Percentiles rank a stretch among this genome's conserved stretches.
Conservation (phyloP, 2,888 invertebrate species). For the Eumacrocentrus americanus region DNA sequence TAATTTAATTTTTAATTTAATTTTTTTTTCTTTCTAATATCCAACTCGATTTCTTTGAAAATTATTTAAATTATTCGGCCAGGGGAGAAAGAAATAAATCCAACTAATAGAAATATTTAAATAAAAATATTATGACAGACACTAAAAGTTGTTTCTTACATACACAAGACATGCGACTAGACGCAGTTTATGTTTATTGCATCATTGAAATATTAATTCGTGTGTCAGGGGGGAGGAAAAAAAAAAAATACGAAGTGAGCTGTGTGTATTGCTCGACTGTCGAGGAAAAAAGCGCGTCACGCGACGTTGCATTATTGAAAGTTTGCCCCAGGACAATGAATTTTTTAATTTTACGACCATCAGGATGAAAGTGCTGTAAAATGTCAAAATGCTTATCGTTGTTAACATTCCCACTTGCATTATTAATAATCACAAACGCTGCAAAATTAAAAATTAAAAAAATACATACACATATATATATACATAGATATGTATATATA, state of each 20-base stretch:
- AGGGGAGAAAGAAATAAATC: not conserved
- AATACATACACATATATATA: too few relatives aligned
- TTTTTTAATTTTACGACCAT: constrained; percentile 45
- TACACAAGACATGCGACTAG: constrained; percentile 11
- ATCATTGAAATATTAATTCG: constrained; percentile 27
- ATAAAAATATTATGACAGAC: constrained; percentile 1
- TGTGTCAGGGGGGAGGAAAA: constrained; percentile 13
- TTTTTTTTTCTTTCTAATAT: not conserved
- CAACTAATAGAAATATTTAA: constrained; percentile 1
- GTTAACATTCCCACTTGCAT: constrained; percentile 30
- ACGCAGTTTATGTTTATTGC: constrained; percentile 22
- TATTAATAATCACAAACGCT: constrained; percentile 25
- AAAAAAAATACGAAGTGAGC: too few relatives aligned
- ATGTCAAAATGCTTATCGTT: constrained; percentile 36
- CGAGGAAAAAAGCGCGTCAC: constrained; percentile 38
- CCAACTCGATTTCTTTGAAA: not conserved
- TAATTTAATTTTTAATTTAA: too few relatives aligned
- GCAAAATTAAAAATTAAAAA: too few relatives aligned
- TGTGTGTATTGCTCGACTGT: too few relatives aligned
- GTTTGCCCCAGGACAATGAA: constrained; percentile 37
- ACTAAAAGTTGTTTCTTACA: constrained; percentile 1
- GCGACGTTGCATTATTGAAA: constrained; percentile 47
- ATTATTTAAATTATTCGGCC: too few relatives aligned
- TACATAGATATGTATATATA: too few relatives aligned
- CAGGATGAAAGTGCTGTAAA: constrained; percentile 40